These are phyloP conservation scores for Ephestia elutella DNA, from an alignment of 1,140 invertebrate species.

Conservation along the genomic window DNA sequence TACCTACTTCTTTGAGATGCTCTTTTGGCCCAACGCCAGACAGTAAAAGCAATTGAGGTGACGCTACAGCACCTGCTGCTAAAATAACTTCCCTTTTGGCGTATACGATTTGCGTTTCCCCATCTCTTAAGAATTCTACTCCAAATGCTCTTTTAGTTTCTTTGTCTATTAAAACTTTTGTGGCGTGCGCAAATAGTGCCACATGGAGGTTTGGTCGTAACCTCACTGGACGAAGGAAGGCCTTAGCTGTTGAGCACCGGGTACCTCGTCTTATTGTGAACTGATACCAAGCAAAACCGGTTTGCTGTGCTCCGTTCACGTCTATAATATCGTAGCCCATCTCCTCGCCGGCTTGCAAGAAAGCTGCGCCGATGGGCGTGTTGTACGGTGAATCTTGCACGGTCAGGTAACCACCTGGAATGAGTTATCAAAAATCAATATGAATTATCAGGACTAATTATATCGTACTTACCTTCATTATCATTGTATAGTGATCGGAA, in stretches of 20 bases:
- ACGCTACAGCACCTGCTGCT: slow-evolving; percentile 84
- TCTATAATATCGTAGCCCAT: slow-evolving; percentile 90
- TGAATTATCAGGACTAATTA: too few relatives aligned
- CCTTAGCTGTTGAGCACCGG: slow-evolving; percentile 86
- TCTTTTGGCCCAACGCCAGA: slow-evolving; percentile 86
- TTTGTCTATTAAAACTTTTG: slow-evolving; percentile 84
- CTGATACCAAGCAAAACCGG: slow-evolving; percentile 87
- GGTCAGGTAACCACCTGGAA: slow-evolving; percentile 85
- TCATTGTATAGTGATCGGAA: neutral
- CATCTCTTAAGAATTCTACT: slow-evolving; percentile 84
- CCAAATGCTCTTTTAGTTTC: slow-evolving; percentile 81
- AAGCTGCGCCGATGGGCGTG: slow-evolving; percentile 85
- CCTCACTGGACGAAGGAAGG: slow-evolving; percentile 84
- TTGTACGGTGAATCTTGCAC: slow-evolving; percentile 87
- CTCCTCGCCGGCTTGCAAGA: slow-evolving; percentile 91
- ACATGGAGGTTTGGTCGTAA: slow-evolving; percentile 83
- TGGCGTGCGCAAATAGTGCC: slow-evolving; percentile 84
- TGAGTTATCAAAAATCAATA: neutral
- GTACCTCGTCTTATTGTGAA: slow-evolving; percentile 87
- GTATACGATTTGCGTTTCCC: slow-evolving; percentile 77
- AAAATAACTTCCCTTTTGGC: slow-evolving; percentile 87
- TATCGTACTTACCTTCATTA: too few relatives aligned
- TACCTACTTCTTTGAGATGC: slow-evolving; percentile 80
- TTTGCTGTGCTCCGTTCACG: slow-evolving; percentile 86
- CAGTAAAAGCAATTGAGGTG: slow-evolving; percentile 88